Conservation (phyloP, 2,797 vertebrate genomes). For the Pampus argenteus region DNA sequence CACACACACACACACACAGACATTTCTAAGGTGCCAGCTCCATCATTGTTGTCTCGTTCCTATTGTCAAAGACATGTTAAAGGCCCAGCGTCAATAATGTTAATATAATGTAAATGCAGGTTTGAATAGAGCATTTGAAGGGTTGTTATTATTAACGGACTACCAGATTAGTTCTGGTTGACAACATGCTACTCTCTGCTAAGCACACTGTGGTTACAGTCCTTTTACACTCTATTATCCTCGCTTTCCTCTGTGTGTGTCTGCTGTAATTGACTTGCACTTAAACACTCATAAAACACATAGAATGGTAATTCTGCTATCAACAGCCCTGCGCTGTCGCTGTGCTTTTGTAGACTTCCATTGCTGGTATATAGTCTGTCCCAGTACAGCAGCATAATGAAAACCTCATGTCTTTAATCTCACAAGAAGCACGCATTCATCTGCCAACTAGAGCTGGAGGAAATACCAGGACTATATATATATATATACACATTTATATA, state of each 20-base stretch:
- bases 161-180: conserved; percentile 64
- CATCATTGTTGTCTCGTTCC: not conserved
- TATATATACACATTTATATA: too few relatives aligned
- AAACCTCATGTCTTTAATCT: conserved; percentile 19
- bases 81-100: conserved; percentile 27
- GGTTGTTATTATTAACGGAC: conserved; percentile 41
- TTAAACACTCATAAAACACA: conserved; percentile 21
- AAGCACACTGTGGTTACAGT: conserved; percentile 44
- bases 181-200: conserved; percentile 34
- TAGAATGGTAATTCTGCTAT: conserved; percentile 1
- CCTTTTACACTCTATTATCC: conserved; percentile 58
- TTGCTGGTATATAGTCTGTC: conserved; percentile 6
- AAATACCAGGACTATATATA: too few relatives aligned
- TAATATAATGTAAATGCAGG: conserved; percentile 55
- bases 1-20: conserved; percentile 8
- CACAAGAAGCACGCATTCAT: conserved; percentile 2
- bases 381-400: conserved; percentile 5
- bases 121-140: conserved; percentile 34
- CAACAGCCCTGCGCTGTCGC: not conserved
- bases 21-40: not conserved
- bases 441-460: not conserved
- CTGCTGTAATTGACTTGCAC: conserved; percentile 40
- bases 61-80: conserved; percentile 28
- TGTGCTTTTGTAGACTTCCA: not conserved
- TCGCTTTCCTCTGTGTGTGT: conserved; percentile 13